Percentiles rank a stretch among this genome's conserved stretches.
phyloP scores from a whole-genome alignment of 2,888 invertebrate species.

The Vesta saturnalis region DNA sequence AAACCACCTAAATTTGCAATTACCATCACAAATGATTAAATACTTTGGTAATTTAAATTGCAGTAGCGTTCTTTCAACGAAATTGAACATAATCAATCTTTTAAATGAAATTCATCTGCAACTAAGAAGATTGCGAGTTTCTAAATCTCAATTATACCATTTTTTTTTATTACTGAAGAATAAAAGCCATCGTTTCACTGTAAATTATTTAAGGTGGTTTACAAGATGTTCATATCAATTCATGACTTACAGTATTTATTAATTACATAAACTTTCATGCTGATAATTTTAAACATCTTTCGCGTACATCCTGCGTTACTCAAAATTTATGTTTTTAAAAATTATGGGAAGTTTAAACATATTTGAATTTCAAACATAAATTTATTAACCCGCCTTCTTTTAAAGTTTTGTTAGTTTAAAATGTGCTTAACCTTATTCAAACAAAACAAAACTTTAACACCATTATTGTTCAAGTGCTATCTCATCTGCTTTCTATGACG shows the following conservation, averaged over 20 bases:
- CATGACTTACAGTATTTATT: background rate
- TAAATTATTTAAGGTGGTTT: background rate
- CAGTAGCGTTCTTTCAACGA: slow-evolving; percentile 2
- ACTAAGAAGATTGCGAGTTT: background rate
- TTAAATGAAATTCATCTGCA: background rate
- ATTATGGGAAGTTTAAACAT: slow-evolving; percentile 27
- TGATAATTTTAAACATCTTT: background rate
- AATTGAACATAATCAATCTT: slow-evolving; percentile 21
- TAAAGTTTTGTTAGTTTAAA: slow-evolving; percentile 35
- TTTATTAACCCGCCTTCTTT: slow-evolving; percentile 29
- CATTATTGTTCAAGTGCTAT: slow-evolving; percentile 37
- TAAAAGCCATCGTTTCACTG: background rate
- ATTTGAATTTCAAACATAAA: slow-evolving; percentile 33
- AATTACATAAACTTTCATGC: background rate
- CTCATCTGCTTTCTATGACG: slow-evolving; percentile 38
- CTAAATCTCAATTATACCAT: background rate
- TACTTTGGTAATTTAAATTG: background rate
- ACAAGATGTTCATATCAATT: background rate
- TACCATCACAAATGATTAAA: background rate
- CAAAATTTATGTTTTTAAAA: slow-evolving; percentile 17
- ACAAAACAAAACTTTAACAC: slow-evolving; percentile 37
- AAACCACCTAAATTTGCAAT: slow-evolving; percentile 1
- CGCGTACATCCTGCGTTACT: slow-evolving; percentile 17
- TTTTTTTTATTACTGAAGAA: background rate
- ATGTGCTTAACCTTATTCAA: slow-evolving; percentile 36